Percentiles rank a stretch among this genome's conserved stretches.
Conservation (phyloP, 2,797 vertebrate genomes). For the Danio choprae region DNA sequence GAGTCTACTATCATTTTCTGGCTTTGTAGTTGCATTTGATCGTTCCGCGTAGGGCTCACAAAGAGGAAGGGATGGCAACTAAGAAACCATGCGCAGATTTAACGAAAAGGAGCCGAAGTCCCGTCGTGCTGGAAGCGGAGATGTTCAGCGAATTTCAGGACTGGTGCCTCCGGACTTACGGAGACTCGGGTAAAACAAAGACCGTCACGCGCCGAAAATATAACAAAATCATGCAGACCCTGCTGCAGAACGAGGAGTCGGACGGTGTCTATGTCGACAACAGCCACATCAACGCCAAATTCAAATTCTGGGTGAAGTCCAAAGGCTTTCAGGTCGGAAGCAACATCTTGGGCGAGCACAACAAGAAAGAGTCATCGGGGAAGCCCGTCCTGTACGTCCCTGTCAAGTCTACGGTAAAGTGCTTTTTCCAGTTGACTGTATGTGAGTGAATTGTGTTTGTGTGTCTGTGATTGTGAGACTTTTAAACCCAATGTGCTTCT, state of each 20-base stretch:
- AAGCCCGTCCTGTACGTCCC: conserved; percentile 93
- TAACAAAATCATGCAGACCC: conserved; percentile 93
- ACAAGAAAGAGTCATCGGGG: conserved; percentile 81
- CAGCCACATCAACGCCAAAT: conserved; percentile 95
- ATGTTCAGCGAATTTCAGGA: conserved; percentile 98
- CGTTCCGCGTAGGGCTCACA: conserved; percentile 47
- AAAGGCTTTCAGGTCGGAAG: conserved; percentile 96
- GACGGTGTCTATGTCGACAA: conserved; percentile 85
- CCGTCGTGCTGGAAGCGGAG: conserved; percentile 90
- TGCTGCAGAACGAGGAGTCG: conserved; percentile 88
- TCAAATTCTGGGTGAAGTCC: conserved; percentile 98
- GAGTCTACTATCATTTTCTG: conserved; percentile 61
- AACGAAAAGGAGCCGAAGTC: conserved; percentile 83
- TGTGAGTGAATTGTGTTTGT: conserved; percentile 40
- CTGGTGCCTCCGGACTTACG: conserved; percentile 97
- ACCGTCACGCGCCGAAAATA: conserved; percentile 97
- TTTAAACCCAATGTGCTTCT: conserved; percentile 25
- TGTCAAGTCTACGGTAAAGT: conserved; percentile 89
- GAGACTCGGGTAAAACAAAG: conserved; percentile 97
- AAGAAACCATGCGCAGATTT: conserved; percentile 84
- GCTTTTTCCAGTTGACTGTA: conserved; percentile 52
- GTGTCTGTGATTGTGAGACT: conserved; percentile 51
- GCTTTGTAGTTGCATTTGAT: conserved; percentile 58
- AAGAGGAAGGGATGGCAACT: conserved; percentile 77
- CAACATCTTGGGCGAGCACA: conserved; percentile 83